A percentile compares a stretch with the other conserved stretches of the same genome.
These are phyloP conservation scores for Phaethon lepturus DNA, from an alignment of 2,113 vertebrate species.

Conservation along the genomic window DNA sequence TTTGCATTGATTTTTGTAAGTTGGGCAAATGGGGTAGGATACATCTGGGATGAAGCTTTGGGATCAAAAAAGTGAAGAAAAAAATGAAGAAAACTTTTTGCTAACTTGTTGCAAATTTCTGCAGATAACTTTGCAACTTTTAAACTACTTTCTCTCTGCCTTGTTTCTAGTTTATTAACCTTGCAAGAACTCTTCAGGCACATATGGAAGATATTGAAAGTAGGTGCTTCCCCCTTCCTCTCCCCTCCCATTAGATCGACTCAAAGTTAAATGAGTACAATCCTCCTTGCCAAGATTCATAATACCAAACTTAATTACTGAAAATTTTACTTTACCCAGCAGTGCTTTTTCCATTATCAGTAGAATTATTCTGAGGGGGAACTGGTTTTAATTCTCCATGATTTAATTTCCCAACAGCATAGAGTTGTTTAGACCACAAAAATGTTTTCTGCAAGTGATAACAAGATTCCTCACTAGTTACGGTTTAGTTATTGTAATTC, in stretches of 20 bases:
- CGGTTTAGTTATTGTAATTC: neutral
- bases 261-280: constrained; percentile 55
- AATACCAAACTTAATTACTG: neutral
- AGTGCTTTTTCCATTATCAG: neutral
- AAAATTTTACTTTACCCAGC: neutral
- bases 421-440: neutral
- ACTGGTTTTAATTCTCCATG: neutral
- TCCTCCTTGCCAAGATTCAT: constrained; percentile 53
- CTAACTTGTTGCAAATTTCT: constrained; percentile 70
- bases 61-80: constrained; percentile 44
- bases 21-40: neutral
- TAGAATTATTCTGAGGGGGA: neutral
- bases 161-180: constrained; percentile 97
- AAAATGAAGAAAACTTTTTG: constrained; percentile 66
- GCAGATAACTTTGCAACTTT: constrained; percentile 77
- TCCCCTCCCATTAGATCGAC: constrained; percentile 60
- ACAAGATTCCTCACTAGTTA: neutral
- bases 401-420: neutral
- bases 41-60: neutral
- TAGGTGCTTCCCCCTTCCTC: constrained; percentile 80
- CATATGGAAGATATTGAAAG: constrained; percentile 99
- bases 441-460: neutral
- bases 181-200: constrained; percentile 98
- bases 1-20: neutral
- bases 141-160: constrained; percentile 83